phyloP scores from a whole-genome alignment of 2,888 invertebrate genomes.

The Melanotus villosus region DNA sequence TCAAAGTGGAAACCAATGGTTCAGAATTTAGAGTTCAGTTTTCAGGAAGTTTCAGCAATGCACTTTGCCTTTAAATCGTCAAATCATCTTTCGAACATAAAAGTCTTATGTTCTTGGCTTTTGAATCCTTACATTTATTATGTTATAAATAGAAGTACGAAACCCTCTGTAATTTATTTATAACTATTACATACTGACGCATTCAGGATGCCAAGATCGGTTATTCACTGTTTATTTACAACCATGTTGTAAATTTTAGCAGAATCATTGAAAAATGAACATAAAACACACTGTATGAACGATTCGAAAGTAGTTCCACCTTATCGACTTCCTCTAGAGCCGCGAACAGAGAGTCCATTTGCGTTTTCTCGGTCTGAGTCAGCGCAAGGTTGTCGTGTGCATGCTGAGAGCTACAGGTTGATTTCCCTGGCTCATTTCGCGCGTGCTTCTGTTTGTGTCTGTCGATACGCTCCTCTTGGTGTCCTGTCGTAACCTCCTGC shows the following conservation, averaged over 20 bases:
- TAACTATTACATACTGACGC: conserved; percentile 3
- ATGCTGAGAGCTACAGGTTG: conserved; percentile 61
- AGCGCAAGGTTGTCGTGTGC: conserved; percentile 57
- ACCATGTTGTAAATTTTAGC: not conserved
- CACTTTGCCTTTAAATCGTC: too few species aligned
- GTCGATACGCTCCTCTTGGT: conserved; percentile 28
- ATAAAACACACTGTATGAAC: not conserved
- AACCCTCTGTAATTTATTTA: conserved; percentile 14
- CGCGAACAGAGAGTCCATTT: conserved; percentile 32
- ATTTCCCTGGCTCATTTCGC: conserved; percentile 52
- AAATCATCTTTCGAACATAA: too few species aligned
- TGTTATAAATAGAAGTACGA: conserved; percentile 4
- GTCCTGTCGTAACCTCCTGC: conserved; percentile 8
- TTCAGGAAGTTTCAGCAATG: too few species aligned
- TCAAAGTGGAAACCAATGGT: too few species aligned
- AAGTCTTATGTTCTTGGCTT: too few species aligned
- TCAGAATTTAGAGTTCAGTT: too few species aligned
- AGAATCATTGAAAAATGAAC: not conserved
- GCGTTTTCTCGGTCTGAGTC: conserved; percentile 52
- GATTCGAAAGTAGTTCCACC: conserved; percentile 39
- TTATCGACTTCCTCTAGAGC: conserved; percentile 39
- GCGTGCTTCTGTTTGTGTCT: conserved; percentile 51
- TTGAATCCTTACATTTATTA: not conserved
- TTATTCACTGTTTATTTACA: conserved; percentile 3
- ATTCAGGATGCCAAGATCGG: not conserved